Evolutionary conservation across 1,140 invertebrate genomes (phyloP), one percentile per base, ranked within the genome.

Genomic region (Brachionus rubens): DNA sequence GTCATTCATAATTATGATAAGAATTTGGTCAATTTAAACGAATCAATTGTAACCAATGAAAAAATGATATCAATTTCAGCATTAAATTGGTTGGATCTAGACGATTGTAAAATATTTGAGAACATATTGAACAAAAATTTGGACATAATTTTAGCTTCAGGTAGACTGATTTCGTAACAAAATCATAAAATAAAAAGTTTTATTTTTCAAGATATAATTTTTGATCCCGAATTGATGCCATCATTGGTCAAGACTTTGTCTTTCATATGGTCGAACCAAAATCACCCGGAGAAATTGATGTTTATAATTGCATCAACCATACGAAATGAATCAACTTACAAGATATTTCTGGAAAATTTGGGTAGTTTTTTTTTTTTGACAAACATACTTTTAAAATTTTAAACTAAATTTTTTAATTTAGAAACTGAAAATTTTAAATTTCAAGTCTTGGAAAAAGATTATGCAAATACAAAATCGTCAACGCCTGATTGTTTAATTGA

Each of bases 91-190:
- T 28, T 54, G 14, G 56, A 62, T n/a, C 36, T 40, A 36, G 56
- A 41, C 2, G 16, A 36, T 36, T 40, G 7, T 19, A 62, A 62
- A 62, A n/a, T n/a, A n/a, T n/a, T n/a, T n/a, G n/a, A n/a, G n/a
- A 40, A 40, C 36, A 16, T 10, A 0, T 4, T 36, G 2, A 40
- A 19, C 16, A 36, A 36, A 41, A 40, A 62, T 40, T 62, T 62
- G 16, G 56, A 62, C 19, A n/a, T 62, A 10, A 62, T 62, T 62
- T 62, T 62, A 62, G 56, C 56, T 36, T 36, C 28, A 16, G 56
- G 56, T 40, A 19, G 36, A 36, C 1, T 16, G 10, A 21, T 16
- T 9, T n/a, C n/a, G 19, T 36, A 26, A 33, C 3, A 9, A 56
- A 26, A 28, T 33, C 28, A 2, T 50, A 16, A 5, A 16, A 50